phyloP scores from a whole-genome alignment of 2,797 vertebrate genomes.

The Aeoliscus strigatus region DNA sequence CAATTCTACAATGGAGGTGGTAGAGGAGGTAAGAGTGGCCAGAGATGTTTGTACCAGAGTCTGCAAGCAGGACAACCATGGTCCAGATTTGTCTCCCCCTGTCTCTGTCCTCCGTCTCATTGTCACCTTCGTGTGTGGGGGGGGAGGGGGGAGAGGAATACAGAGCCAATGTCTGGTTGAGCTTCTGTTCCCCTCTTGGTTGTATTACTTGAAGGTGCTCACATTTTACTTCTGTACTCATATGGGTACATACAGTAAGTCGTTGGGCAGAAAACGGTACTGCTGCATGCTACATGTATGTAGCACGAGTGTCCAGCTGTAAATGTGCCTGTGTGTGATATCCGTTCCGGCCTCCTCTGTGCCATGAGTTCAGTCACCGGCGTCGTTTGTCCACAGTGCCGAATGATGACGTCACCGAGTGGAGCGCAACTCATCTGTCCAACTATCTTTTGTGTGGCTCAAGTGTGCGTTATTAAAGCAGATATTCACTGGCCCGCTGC shows the following conservation, averaged over 20 bases:
- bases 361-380: conserved; percentile 39
- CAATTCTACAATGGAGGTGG: conserved; percentile 85
- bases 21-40: conserved; percentile 82
- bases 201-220: background rate
- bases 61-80: conserved; percentile 37
- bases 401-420: conserved; percentile 20
- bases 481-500: conserved; percentile 2
- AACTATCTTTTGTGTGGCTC: conserved; percentile 48
- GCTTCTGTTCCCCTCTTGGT: conserved; percentile 43
- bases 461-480: conserved; percentile 35
- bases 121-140: conserved; percentile 32
- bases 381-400: conserved; percentile 33
- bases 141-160: conserved; percentile 21
- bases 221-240: background rate
- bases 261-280: background rate
- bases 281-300: conserved; percentile 76
- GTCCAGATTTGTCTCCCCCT: conserved; percentile 36
- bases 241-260: background rate
- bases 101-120: conserved; percentile 61
- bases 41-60: conserved; percentile 37
- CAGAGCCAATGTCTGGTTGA: conserved; percentile 27
- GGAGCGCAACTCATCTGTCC: conserved; percentile 40
- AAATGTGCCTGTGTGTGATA: conserved; percentile 67
- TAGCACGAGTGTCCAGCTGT: conserved; percentile 68
- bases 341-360: conserved; percentile 37